These are phyloP conservation scores for Papilio machaon DNA, from an alignment of 1,140 invertebrate genomes.

Conservation along the genomic window DNA sequence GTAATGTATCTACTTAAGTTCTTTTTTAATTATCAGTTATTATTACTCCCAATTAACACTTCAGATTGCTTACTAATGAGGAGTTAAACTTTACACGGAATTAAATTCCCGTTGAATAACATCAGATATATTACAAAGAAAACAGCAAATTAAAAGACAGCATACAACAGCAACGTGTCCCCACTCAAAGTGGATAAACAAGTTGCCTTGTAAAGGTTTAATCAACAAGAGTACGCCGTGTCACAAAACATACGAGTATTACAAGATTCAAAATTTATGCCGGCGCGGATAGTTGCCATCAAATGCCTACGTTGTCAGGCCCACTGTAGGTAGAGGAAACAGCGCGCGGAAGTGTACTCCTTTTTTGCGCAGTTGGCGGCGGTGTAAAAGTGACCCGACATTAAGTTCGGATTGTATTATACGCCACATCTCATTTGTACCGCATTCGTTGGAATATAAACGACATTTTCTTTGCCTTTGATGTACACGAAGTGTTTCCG, in stretches of 20 bases:
- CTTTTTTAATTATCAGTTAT: neutral
- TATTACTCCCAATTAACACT: neutral
- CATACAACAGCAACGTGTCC: neutral
- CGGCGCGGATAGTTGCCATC: neutral
- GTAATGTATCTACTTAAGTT: neutral
- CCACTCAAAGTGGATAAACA: neutral
- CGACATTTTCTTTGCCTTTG: neutral
- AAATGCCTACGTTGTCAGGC: too few relatives aligned
- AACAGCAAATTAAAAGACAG: neutral
- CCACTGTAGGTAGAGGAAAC: too few relatives aligned
- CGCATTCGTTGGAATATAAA: neutral
- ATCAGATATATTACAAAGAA: neutral
- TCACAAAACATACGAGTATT: neutral
- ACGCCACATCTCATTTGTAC: neutral
- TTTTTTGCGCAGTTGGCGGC: neutral
- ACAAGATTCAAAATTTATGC: neutral
- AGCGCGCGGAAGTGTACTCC: too few relatives aligned
- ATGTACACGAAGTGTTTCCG: neutral
- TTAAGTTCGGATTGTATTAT: neutral
- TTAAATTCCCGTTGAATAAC: neutral
- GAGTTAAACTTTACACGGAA: neutral
- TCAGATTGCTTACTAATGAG: neutral
- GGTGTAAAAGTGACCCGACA: neutral
- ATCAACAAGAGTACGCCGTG: neutral
- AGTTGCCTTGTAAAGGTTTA: neutral